Evolutionary conservation across 2,797 vertebrate genomes (phyloP), one percentile per base, ranked within the genome.

Genomic region (Poecilia gillii): DNA sequence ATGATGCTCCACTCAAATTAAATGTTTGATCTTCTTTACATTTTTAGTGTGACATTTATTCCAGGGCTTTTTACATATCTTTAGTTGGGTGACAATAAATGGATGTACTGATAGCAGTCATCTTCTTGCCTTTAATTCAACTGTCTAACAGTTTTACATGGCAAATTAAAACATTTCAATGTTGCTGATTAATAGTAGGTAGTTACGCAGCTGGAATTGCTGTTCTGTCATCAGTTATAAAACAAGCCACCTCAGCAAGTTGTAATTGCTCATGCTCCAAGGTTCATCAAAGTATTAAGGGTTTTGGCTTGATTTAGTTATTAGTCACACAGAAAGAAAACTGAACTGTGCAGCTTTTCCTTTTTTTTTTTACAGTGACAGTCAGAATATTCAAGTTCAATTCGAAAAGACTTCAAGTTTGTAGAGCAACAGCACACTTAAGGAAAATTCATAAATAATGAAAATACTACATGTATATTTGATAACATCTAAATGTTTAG

Each of bases 261-360:
- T 91, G 84, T 94, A 96, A 96, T 95, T 94, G 94, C 90, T 90
- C 85, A 82, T 84, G 90, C 88, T 90, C 90, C 79, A 88, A 89
- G 88, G 92, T 94, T 95, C 93, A 95, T 95, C 93, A 94, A 94
- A 93, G 91, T 91, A 95, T 95, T 94, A 95, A 82, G 81, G 90
- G 91, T 74, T 93, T 91, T 92, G 90, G 91, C 89, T 91, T 94
- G 92, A 95, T 94, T 93, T 90, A 92, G 91, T 92, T 94, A 94
- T 95, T 95, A 92, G 92, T 92, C 87, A 94, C 82, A 82, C 46
- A 87, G 78, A 83, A 70, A 78, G 72, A 88, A 82, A 88, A 84
- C 43, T 78, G 81, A 74, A 84, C 79, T n/a, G 74, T 57, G 53
- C 82, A 79, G 71, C 78, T 78, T 85, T 79, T 43, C 64, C 81